Evolutionary conservation across 2,888 invertebrate genomes (phyloP), one percentile per base, ranked within the genome.

Genomic region (Drosophila prostipennis): DNA sequence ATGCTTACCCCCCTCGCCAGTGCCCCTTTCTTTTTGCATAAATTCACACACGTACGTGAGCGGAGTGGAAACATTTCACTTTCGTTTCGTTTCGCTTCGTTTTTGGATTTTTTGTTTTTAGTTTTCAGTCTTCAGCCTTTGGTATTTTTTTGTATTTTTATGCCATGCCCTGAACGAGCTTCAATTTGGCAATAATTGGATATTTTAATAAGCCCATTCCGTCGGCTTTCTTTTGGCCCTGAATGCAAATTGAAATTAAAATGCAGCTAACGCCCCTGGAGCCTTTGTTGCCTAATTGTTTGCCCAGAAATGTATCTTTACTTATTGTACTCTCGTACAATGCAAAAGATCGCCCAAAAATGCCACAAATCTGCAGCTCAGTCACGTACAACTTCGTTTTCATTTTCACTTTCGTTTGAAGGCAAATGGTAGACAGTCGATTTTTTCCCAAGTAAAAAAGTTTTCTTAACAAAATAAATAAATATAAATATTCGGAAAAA

Each of bases 151-250:
- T 19, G 46, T 16, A 14, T 34, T 37, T 56, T 26, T 16, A 10
- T n/a, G 43, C 36, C 52, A 26, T 51, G 52, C 48, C 63, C 52
- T 39, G 52, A 51, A 60, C 51, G 67, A 51, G 64, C 83, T 80
- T 78, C 80, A 86, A 86, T 86, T 86, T 86, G 78, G 84, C 84
- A 80, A 80, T 86, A 86, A 86, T 80, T 80, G 87, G 76, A 61
- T 77, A 80, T 74, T 83, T 78, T 83, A 83, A 80, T 86, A 78
- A 78, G 78, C 68, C 75, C 68, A 63, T 75, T 82, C 64, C 52
- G 39, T 16, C 48, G 67, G 80, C 86, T 80, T 80, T 80, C 80
- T 80, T 81, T 84, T 84, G 79, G 79, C 79, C 79, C 82, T 80
- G 81, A 83, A 78, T 79, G 87, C 87, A 80, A 80, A 80, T 83